These are phyloP conservation scores for Eilema griseolum DNA, from an alignment of 2,888 invertebrate genomes.

Conservation along the genomic window DNA sequence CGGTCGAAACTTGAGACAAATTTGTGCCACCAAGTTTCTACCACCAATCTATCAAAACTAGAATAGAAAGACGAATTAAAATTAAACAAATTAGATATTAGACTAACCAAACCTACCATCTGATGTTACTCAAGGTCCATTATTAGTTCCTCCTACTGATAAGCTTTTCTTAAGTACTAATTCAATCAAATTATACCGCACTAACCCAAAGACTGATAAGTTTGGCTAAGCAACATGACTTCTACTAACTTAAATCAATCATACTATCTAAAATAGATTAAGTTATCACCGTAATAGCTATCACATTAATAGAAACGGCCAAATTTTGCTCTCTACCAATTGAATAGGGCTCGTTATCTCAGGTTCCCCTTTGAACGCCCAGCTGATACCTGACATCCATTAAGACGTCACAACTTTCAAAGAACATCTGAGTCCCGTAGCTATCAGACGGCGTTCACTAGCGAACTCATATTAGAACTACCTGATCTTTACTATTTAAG, in stretches of 20 bases:
- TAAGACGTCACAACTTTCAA: conserved; percentile 59
- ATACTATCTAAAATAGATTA: conserved; percentile 11
- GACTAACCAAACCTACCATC: too few relatives aligned
- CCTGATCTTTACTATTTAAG: conserved; percentile 52
- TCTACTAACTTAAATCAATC: conserved; percentile 7
- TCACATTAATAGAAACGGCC: conserved; percentile 23
- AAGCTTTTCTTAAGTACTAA: too few relatives aligned
- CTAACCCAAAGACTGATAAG: background rate
- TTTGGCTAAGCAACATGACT: background rate
- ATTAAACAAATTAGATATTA: too few relatives aligned
- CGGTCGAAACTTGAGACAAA: too few relatives aligned
- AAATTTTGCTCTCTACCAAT: conserved; percentile 28
- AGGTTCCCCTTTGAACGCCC: conserved; percentile 46
- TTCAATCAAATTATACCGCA: background rate
- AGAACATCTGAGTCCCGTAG: conserved; percentile 58
- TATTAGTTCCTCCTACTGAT: too few relatives aligned
- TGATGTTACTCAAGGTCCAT: too few relatives aligned
- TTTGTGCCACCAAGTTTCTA: too few relatives aligned
- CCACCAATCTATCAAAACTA: too few relatives aligned
- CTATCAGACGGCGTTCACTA: conserved; percentile 26
- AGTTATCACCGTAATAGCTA: conserved; percentile 4
- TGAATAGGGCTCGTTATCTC: conserved; percentile 58
- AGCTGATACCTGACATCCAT: conserved; percentile 58
- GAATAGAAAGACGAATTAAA: too few relatives aligned
- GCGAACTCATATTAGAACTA: conserved; percentile 44